Base-by-base conservation (phyloP, 2,797 vertebrate species). In the Ctenopoma multispine region DNA sequence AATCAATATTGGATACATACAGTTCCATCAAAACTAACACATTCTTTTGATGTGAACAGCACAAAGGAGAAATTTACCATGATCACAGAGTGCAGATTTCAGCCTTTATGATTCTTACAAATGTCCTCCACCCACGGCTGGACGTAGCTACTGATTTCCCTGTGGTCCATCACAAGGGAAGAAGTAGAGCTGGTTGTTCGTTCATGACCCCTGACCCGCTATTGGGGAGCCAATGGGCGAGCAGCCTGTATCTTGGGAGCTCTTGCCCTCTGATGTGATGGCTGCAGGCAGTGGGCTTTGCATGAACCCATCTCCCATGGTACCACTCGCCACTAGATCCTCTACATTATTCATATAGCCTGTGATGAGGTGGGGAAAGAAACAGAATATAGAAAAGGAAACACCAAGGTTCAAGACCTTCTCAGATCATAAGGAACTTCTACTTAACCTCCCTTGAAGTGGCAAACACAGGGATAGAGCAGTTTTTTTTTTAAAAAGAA, bases 371-470 rank as follows among this genome's bases (percentile, higher is more conserved):
- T 63, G 75, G 73, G 71, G 76, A 81, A 84, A 87, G 85, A 90
- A 88, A 87, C 86, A 84, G 89, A 93, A 91, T 89, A 92, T 88
- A 83, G 84, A 92, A 90, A 88, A 88, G 71, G 85, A 87, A 87
- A 86, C 82, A 75, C 76, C 80, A 88, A 90, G 88, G 92, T 94
- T 94, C 91, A 93, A 92, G 92, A 92, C 91, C 87, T 91, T 90
- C 91, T 94, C 91, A 94, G 92, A 94, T 94, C 93, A 94, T 88
- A 94, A 89, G 92, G 92, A 93, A 93, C 89, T 93, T 87, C 87
- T 93, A 90, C 91, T 94, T 94, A 94, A 93, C 93, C 93, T 91
- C 85, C 89, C 90, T 92, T 94, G 92, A 94, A 91, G 91, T 92
- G 79, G 87, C 88, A 63, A 91, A 92, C 88, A 88, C 88, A 88